Evolutionary conservation across 2,113 vertebrate genomes (phyloP), one percentile per base, ranked within the genome.

Genomic region (Caloenas nicobarica): DNA sequence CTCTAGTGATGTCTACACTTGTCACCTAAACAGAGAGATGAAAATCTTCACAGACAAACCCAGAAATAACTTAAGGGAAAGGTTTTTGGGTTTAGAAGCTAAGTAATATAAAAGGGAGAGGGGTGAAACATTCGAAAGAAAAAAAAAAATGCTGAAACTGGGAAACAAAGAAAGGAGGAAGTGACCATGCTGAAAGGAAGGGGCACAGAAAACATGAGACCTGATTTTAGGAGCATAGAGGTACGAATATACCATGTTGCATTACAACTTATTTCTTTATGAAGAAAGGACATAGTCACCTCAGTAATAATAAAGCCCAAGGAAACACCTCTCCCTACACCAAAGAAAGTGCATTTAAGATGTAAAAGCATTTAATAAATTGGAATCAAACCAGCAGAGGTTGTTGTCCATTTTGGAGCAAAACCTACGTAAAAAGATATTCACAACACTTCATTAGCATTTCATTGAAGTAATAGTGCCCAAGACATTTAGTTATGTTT

Each of bases 341-440:
- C 89, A 88, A 91, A 95, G 81, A 61, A 61, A 90, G 79, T 34
- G 60, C 85, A 78, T 60, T 70, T 48, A 93, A 89, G 88, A 62
- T 64, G 25, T n/a, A 74, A 82, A 93, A 90, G 60, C 33, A 69
- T 71, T 89, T 68, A 93, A 93, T 93, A 96, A 95, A 94, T 81
- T 86, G 50, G 82, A 96, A 91, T 73, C 95, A 83, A 96, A 97
- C 82, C 91, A 95, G 91, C 34, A 96, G 64, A 91, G 85, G 79
- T 9, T 83, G 88, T 77, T 88, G 91, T 94, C 93, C 93, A 28
- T 91, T 95, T 91, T 94, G 88, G 64, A 96, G 91, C 71, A 97
- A 97, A 96, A 94, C 82, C 90, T 96, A 96, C 0, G 13, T 69
- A 88, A 88, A 96, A 95, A 96, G 81, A 93, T n/a, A 96, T 68